Base-by-base conservation (phyloP, 2,888 invertebrate species). In the Parasteatoda lunata region DNA sequence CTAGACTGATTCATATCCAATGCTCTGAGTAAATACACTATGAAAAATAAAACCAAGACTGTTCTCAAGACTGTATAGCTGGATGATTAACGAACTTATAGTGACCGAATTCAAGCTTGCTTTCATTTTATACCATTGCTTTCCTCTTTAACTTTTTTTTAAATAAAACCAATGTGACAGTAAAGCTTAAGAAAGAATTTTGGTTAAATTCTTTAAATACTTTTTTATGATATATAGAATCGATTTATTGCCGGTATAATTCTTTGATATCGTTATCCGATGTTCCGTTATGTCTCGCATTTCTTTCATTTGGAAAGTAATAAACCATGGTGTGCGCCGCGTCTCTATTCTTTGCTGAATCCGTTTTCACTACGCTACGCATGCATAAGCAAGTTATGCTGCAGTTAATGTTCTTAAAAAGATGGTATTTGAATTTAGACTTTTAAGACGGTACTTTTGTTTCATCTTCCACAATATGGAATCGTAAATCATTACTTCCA, bases 301-400 rank as follows among this genome's bases (percentile, higher is more conserved):
- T 51, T 4, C 59, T 83, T 82, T 76, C 72, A 52, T 15, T 65
- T 72, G 15, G 70, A 59, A 82, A 72, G 64, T 77, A 84, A 65
- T 71, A 77, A 84, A 84, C 51, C 71, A 51, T 54, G 76, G 54
- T 86, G 71, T 80, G 77, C 77, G 76, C 77, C 48, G 49, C 70
- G 59, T n/a, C n/a, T 49, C 47, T 9, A n/a, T 48, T 64, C 84
- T 79, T 85, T 77, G 11, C 15, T 59, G 11, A n/a, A 72, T 71
- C 68, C 71, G 85, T 85, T 85, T 85, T 85, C 79, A 85, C 84
- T 85, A 64, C 13, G 64, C 48, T 66, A 80, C 65, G 80, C 85
- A 77, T 81, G 85, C 85, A 30, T 80, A 64, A 48, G 70, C 68
- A 77, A 79, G 69, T 52, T 69, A 75, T 79, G 79, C 47, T 49